Percentiles rank a stretch among this genome's conserved stretches.
These are phyloP conservation scores for Pitta sordida DNA, from an alignment of 2,113 vertebrate genomes.

Conservation along the genomic window DNA sequence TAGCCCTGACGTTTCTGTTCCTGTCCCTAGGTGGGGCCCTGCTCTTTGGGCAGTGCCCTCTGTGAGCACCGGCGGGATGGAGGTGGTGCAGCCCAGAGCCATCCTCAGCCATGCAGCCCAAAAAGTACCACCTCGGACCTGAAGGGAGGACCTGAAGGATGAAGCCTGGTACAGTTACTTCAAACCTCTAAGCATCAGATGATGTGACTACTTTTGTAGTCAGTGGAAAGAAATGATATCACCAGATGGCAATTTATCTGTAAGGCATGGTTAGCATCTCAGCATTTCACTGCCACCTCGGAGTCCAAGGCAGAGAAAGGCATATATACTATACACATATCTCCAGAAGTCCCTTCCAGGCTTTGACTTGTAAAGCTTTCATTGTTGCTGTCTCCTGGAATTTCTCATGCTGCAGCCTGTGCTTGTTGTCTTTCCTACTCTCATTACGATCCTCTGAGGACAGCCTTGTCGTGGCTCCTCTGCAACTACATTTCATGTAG, in stretches of 20 bases:
- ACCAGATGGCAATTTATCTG: background rate
- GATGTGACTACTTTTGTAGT: background rate
- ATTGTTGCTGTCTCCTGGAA: background rate
- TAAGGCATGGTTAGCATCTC: background rate
- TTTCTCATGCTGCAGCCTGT: background rate
- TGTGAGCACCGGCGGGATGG: slow-evolving; percentile 79
- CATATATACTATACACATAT: background rate
- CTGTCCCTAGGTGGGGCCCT: slow-evolving; percentile 65
- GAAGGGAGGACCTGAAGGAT: slow-evolving; percentile 73
- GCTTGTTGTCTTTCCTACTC: background rate
- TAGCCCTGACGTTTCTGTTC: background rate
- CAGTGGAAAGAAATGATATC: background rate
- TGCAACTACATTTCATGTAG: background rate
- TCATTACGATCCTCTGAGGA: background rate
- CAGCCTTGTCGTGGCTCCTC: background rate
- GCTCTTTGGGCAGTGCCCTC: slow-evolving; percentile 78
- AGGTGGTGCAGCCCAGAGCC: slow-evolving; percentile 58
- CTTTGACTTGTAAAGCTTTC: background rate
- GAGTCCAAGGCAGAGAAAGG: background rate
- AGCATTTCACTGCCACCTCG: background rate
- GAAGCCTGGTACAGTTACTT: slow-evolving; percentile 50
- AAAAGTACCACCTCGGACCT: slow-evolving; percentile 72
- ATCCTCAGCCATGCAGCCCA: slow-evolving; percentile 43
- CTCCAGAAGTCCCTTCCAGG: background rate
- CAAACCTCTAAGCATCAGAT: background rate